Conservation (phyloP, 2,888 invertebrate genomes). For the Euspilapteryx auroguttella region DNA sequence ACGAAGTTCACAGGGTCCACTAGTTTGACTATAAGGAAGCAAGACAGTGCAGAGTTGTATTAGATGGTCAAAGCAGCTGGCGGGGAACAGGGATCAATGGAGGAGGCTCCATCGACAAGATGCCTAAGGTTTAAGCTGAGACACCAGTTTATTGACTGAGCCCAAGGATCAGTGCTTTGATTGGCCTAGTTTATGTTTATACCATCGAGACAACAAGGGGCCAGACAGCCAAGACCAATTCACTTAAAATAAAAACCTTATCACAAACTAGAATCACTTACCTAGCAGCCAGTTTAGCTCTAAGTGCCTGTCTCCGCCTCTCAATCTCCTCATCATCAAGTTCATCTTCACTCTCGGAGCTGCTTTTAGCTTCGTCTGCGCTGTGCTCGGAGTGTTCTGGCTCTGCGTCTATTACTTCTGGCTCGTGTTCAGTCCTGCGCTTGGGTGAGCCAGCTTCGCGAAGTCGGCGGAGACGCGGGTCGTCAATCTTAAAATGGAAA, state of each 20-base stretch:
- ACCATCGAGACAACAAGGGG: too few relatives aligned
- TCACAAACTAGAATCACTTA: conserved; percentile 10
- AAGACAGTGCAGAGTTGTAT: too few relatives aligned
- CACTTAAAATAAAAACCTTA: too few relatives aligned
- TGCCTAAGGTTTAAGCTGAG: too few relatives aligned
- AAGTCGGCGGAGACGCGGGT: conserved; percentile 79
- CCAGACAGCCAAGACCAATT: too few relatives aligned
- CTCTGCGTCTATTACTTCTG: conserved; percentile 47
- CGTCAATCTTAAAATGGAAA: conserved; percentile 54
- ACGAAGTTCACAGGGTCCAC: too few relatives aligned
- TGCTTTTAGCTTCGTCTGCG: conserved; percentile 31
- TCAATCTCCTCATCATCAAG: conserved; percentile 87
- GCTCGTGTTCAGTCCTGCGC: conserved; percentile 62
- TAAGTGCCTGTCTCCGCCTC: conserved; percentile 66
- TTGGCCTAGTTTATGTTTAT: too few relatives aligned
- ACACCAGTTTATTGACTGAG: not conserved
- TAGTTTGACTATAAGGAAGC: too few relatives aligned
- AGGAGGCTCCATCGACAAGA: too few relatives aligned
- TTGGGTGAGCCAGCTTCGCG: conserved; percentile 44
- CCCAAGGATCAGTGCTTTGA: too few relatives aligned
- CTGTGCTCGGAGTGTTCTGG: conserved; percentile 46
- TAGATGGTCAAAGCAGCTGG: too few relatives aligned
- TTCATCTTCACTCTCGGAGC: conserved; percentile 78
- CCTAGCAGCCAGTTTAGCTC: conserved; percentile 48
- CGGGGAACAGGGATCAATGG: too few relatives aligned